These are phyloP conservation scores for Hormiphora californensis DNA, from an alignment of 37 sponge, comb jelly and placozoan genomes.

Conservation along the genomic window DNA sequence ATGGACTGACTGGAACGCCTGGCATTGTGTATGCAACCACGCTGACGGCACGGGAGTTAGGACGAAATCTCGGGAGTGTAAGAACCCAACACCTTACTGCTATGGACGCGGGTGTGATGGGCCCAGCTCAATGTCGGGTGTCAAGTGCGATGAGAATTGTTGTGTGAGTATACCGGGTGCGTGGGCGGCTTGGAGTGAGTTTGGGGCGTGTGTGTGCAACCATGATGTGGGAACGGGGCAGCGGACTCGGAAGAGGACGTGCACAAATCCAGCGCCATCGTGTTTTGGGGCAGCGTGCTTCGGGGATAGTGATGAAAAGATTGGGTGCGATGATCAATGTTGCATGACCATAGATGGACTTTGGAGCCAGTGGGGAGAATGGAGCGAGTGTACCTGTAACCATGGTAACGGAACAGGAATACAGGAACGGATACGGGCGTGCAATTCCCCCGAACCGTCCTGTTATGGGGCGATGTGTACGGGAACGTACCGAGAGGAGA, in stretches of 20 bases:
- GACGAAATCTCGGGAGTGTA: background rate
- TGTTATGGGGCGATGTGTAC: background rate
- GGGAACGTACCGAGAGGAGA: background rate
- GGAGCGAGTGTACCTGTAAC: slow-evolving; percentile 1
- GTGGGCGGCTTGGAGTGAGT: background rate
- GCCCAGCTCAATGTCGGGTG: background rate
- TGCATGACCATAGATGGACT: slow-evolving; percentile 1
- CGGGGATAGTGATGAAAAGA: background rate
- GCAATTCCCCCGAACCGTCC: background rate
- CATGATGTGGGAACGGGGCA: background rate
- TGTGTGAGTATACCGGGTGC: background rate
- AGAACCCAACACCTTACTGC: background rate
- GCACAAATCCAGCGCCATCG: background rate
- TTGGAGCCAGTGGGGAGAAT: background rate
- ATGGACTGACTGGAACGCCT: background rate
- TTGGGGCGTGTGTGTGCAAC: background rate
- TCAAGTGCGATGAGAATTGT: background rate
- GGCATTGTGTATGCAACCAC: background rate
- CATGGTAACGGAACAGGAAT: background rate
- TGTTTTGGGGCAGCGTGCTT: background rate
- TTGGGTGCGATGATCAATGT: background rate
- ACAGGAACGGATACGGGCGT: background rate
- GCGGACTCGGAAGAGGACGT: background rate
- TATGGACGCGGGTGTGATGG: background rate
- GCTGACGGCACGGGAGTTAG: background rate